A percentile compares a stretch with the other conserved stretches of the same genome.
These are phyloP conservation scores for Chaetogeoica ovagalla DNA, from an alignment of 2,888 invertebrate genomes.

Conservation along the genomic window DNA sequence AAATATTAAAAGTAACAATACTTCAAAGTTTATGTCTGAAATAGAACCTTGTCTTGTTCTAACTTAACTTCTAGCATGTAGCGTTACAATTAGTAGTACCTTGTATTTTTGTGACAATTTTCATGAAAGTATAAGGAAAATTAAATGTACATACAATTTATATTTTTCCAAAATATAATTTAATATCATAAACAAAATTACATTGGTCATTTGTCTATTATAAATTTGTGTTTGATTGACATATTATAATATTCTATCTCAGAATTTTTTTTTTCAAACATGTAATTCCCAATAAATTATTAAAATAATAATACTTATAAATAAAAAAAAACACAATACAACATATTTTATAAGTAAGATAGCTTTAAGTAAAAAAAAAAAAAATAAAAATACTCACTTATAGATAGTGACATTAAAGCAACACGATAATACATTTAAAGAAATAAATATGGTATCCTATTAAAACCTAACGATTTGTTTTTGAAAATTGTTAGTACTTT, in stretches of 20 bases:
- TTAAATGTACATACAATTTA: background rate
- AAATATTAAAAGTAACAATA: too few relatives aligned
- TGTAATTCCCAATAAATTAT: constrained; percentile 3
- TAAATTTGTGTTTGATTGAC: constrained; percentile 9
- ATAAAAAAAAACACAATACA: constrained; percentile 11
- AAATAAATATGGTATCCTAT: too few relatives aligned
- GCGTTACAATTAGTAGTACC: too few relatives aligned
- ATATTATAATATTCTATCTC: background rate
- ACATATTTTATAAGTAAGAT: background rate
- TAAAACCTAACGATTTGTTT: too few relatives aligned
- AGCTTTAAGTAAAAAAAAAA: background rate
- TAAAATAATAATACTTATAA: constrained; percentile 5
- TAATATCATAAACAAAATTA: constrained; percentile 19
- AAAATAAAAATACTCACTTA: too few relatives aligned
- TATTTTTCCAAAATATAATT: constrained; percentile 4
- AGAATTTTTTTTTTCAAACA: background rate
- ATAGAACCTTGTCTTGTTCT: too few relatives aligned
- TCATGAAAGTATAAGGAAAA: background rate
- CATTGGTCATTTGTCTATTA: background rate
- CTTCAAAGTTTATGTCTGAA: too few relatives aligned
- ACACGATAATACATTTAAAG: too few relatives aligned
- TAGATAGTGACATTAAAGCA: too few relatives aligned
- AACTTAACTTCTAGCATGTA: background rate
- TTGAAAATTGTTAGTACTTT: too few relatives aligned
- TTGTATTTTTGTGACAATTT: background rate